phyloP scores from a whole-genome alignment of 2,797 vertebrate species.

The Gastrophryne carolinensis region DNA sequence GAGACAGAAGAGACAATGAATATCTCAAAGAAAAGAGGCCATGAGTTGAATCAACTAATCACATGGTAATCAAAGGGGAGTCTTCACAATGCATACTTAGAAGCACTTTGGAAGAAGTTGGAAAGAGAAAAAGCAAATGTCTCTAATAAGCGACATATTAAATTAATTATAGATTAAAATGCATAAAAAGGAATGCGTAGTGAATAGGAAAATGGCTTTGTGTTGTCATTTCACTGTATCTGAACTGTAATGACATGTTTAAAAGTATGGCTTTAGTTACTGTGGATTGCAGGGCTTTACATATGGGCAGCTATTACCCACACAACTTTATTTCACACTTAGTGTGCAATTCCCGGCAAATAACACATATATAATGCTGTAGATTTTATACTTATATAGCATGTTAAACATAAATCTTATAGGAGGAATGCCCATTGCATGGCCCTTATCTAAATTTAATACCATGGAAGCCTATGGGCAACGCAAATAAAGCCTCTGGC shows the following conservation, averaged over 20 bases:
- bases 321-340: background rate
- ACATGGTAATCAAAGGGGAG: constrained; percentile 75
- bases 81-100: constrained; percentile 71
- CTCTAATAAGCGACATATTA: constrained; percentile 52
- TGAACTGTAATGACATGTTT: constrained; percentile 21
- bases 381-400: too few species aligned
- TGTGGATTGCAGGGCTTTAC: constrained; percentile 5
- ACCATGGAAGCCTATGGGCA: too few species aligned
- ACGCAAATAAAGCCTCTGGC: too few species aligned
- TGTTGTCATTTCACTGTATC: constrained; percentile 34
- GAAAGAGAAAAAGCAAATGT: constrained; percentile 53
- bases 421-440: too few species aligned
- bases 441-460: too few species aligned
- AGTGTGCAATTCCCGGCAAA: too few species aligned
- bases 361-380: too few species aligned
- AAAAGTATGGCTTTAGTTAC: background rate
- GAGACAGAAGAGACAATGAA: constrained; percentile 73
- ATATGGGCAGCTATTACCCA: constrained; percentile 10
- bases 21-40: constrained; percentile 74
- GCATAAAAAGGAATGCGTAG: constrained; percentile 31
- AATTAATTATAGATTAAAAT: constrained; percentile 60
- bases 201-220: constrained; percentile 32
- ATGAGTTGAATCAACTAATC: constrained; percentile 82
- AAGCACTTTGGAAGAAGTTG: constrained; percentile 75
- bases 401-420: too few species aligned